Conservation (phyloP, 2,113 vertebrate species). For the Zapus hudsonius region DNA sequence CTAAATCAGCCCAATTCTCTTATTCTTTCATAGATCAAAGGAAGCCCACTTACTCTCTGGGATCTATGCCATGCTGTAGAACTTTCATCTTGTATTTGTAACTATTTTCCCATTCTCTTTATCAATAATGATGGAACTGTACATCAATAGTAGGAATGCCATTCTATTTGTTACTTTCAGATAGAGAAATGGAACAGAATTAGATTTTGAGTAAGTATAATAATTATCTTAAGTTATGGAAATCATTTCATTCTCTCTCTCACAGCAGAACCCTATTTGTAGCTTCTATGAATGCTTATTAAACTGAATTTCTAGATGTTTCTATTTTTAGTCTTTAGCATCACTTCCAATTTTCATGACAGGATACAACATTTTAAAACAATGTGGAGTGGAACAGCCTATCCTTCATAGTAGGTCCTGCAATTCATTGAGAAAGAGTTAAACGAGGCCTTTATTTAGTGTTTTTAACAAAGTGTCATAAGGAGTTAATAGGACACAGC, state of each 20-base stretch:
- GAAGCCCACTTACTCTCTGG: neutral
- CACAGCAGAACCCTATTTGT: neutral
- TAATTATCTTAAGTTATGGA: conserved; percentile 58
- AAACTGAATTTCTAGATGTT: conserved; percentile 60
- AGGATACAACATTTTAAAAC: conserved; percentile 57
- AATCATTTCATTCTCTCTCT: conserved; percentile 27
- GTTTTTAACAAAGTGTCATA: conserved; percentile 88
- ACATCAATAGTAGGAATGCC: conserved; percentile 11
- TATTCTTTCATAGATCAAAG: neutral
- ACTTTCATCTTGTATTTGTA: conserved; percentile 58
- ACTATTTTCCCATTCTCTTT: conserved; percentile 51
- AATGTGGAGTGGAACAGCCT: conserved; percentile 80
- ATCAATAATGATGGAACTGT: neutral
- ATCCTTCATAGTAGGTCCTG: conserved; percentile 72
- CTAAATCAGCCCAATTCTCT: conserved; percentile 6
- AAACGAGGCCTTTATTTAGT: conserved; percentile 87
- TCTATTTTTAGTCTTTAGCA: conserved; percentile 59
- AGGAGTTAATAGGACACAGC: conserved; percentile 91
- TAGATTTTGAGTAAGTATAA: conserved; percentile 51
- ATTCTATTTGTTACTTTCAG: conserved; percentile 52
- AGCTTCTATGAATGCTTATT: conserved; percentile 40
- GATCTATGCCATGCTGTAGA: conserved; percentile 26
- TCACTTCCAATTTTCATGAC: conserved; percentile 54
- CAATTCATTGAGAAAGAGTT: conserved; percentile 82
- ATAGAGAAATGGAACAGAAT: conserved; percentile 44